Conservation (phyloP, 2,888 invertebrate species). For the Pandemis corylana region DNA sequence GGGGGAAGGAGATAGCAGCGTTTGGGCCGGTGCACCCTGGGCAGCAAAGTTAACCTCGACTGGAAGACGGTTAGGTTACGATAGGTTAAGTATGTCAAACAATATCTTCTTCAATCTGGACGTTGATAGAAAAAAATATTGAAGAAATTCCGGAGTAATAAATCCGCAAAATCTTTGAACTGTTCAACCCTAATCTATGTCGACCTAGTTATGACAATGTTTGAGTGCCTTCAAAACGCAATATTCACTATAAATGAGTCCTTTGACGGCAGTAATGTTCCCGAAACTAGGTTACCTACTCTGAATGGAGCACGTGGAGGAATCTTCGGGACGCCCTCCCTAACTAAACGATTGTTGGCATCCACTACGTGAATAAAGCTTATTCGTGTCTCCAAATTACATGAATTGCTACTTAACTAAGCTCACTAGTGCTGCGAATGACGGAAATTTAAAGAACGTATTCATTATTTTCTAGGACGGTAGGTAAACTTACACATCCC, state of each 20-base stretch:
- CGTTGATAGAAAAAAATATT: neutral
- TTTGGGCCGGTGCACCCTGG: no score
- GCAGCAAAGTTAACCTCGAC: no score
- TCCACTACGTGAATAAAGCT: slow-evolving; percentile 6
- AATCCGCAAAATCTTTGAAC: neutral
- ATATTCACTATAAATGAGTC: slow-evolving; percentile 18
- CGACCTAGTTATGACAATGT: slow-evolving; percentile 8
- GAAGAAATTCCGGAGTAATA: neutral
- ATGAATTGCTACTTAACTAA: neutral
- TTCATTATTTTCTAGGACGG: no score
- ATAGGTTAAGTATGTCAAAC: no score
- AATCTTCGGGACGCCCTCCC: slow-evolving; percentile 8
- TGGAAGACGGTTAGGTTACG: no score
- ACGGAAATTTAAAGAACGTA: neutral
- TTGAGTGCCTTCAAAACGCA: slow-evolving; percentile 3
- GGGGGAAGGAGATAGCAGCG: no score
- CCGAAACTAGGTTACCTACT: slow-evolving; percentile 13
- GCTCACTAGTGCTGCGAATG: neutral
- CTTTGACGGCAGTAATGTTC: neutral
- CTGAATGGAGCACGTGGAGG: slow-evolving; percentile 14
- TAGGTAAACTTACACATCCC: no score
- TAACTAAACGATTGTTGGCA: slow-evolving; percentile 20
- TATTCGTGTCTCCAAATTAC: slow-evolving; percentile 6
- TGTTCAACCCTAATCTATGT: neutral
- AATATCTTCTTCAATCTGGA: no score